A percentile compares a stretch with the other conserved stretches of the same genome.
Evolutionary conservation across 35 echinoderm and acorn worm genomes (phyloP).

Genomic region (Anneissia japonica): DNA sequence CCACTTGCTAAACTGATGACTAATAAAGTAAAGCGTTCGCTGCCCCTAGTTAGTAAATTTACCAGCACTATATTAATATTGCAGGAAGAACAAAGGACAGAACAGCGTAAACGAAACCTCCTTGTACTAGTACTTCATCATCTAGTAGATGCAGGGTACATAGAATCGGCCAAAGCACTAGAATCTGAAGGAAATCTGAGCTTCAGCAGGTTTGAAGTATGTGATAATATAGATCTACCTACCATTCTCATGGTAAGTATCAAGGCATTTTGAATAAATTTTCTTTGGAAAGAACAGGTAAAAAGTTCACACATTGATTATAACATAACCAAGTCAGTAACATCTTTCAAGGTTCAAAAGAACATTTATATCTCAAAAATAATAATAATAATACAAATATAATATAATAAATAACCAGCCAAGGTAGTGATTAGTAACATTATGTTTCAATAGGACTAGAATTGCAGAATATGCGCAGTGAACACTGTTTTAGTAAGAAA

Average conservation of each 20-base stretch:
- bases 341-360: no score
- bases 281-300: neutral
- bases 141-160: constrained; percentile 84
- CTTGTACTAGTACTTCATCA: constrained; percentile 86
- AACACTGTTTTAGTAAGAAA: no score
- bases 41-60: neutral
- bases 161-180: constrained; percentile 79
- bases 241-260: constrained; percentile 92
- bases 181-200: constrained; percentile 85
- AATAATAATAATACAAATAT: no score
- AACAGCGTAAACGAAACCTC: constrained; percentile 85
- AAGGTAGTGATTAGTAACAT: no score
- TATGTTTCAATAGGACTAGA: no score
- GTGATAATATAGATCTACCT: constrained; percentile 95
- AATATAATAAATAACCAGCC: no score
- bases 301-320: no score
- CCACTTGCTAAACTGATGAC: no score
- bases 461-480: no score
- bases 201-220: constrained; percentile 94
- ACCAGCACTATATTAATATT: neutral
- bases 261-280: neutral
- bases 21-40: neutral
- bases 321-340: no score
- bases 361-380: no score
- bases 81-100: constrained; percentile 88